Evolutionary conservation across 2,888 invertebrate genomes (phyloP), one percentile per base, ranked within the genome.

Genomic region (Entomobrya multifasciata): DNA sequence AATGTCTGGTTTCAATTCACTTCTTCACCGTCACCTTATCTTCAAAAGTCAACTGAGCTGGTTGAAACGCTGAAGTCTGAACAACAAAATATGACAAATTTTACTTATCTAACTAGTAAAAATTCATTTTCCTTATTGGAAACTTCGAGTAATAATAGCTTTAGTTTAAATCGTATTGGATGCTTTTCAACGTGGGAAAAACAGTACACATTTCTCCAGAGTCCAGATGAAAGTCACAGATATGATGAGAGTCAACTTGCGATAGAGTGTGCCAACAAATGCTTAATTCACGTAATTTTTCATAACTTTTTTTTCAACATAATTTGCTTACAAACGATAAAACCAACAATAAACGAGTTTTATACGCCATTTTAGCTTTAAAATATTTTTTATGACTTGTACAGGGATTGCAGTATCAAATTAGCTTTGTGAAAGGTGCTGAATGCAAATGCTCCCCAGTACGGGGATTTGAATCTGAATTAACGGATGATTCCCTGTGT

Each of bases 401-500:
- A 1, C 27, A 83, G 65, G 60, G 36, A 13, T 0, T n/a, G 47
- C 17, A 11, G 15, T 27, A 44, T 27, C 78, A 72, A 52, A 17
- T 89, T 10, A 77, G 27, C 20, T 36, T 89, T 52, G 72, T 89
- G 5, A 87, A 78, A 83, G 89, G 89, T 0, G 74, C 36, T 0
- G 36, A 85, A 57, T 89, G 89, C 52, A 20, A 2, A 5, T 89
- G 89, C 65, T 8, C 60, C 0, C 6, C 78, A 15, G 70, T 72
- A 15, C 30, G 41, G 44, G 17, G 11, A 1, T 89, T 88, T 36
- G 15, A 70, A 0, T 87, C 86, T 11, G 17, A n/a, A n/a, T 22
- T 65, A n/a, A 36, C 67, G 3, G 13, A 44, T 3, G 30, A 52
- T 10, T 11, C 20, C 1, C 36, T 49, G 30, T 89, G 89, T 47